Evolutionary conservation across 1,140 invertebrate genomes (phyloP).

Genomic region (Mya arenaria): DNA sequence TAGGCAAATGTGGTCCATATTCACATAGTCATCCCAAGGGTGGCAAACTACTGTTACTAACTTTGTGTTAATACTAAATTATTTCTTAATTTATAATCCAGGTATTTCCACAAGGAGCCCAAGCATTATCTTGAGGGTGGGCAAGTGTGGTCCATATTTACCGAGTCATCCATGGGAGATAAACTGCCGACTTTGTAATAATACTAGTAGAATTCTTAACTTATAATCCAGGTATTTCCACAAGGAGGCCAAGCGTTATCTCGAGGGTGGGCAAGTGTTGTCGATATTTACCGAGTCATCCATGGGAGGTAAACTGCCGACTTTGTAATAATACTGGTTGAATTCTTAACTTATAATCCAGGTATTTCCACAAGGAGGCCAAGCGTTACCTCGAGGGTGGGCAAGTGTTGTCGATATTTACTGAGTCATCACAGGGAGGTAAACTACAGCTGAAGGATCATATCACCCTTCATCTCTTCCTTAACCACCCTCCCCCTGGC

Average conservation of each 20-base stretch:
- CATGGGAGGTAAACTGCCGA: constrained; percentile 46
- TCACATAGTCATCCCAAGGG: too few species aligned
- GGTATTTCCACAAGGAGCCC: too few species aligned
- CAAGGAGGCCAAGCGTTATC: constrained; percentile 67
- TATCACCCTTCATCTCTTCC: constrained; percentile 72
- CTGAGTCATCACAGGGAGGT: constrained; percentile 33
- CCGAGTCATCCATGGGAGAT: too few species aligned
- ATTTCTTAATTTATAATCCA: too few species aligned
- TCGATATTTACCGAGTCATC: constrained; percentile 65
- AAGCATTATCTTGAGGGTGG: too few species aligned
- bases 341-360: constrained; percentile 57
- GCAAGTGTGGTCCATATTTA: too few species aligned
- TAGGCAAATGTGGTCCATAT: too few species aligned
- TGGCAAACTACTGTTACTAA: too few species aligned
- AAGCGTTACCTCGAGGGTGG: constrained; percentile 65
- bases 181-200: too few species aligned
- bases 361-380: constrained; percentile 72
- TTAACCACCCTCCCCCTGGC: constrained; percentile 70
- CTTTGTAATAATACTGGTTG: background rate
- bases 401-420: constrained; percentile 65
- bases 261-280: constrained; percentile 57
- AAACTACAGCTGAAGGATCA: constrained; percentile 64
- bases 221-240: constrained; percentile 73
- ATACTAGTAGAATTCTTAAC: background rate
- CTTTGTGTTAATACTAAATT: background rate